Evolutionary conservation across 2,113 vertebrate species (phyloP).

Genomic region (Sarotherodon lohbergeri): DNA sequence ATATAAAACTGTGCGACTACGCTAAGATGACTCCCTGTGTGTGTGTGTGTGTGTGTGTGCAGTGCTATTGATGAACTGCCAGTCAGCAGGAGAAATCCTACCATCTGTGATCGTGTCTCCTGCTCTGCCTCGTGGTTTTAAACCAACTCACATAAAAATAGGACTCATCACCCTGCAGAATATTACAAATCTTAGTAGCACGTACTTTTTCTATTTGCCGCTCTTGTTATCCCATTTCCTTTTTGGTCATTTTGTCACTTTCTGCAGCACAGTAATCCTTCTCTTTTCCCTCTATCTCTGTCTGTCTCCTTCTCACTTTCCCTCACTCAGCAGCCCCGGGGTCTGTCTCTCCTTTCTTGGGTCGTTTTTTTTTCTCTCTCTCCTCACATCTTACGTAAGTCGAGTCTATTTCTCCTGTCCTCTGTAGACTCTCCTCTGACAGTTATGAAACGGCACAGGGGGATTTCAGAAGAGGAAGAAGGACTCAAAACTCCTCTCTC

Average conservation of each 20-base stretch:
- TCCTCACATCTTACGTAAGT: conserved; percentile 60
- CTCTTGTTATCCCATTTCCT: conserved; percentile 30
- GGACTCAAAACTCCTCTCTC: conserved; percentile 34
- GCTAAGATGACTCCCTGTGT: neutral
- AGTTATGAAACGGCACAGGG: conserved; percentile 62
- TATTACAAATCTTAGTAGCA: neutral
- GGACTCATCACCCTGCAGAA: neutral
- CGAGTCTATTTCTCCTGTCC: conserved; percentile 61
- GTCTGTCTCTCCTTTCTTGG: conserved; percentile 49
- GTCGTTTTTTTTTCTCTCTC: neutral
- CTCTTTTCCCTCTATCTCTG: conserved; percentile 5
- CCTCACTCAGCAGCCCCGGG: conserved; percentile 48
- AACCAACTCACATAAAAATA: neutral
- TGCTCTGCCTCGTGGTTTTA: neutral
- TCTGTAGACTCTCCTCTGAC: conserved; percentile 60
- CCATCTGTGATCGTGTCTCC: conserved; percentile 9
- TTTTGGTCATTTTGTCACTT: conserved; percentile 41
- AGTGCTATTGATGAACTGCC: conserved; percentile 20
- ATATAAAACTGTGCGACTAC: conserved; percentile 10
- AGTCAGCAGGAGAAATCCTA: conserved; percentile 12
- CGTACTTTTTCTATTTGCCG: neutral
- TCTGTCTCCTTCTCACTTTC: conserved; percentile 34
- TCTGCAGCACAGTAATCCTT: conserved; percentile 20
- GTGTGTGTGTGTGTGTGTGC: neutral
- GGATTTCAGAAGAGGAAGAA: conserved; percentile 50